A percentile compares a stretch with the other conserved stretches of the same genome.
Conservation (phyloP, 2,888 invertebrate genomes). For the Encarsia formosa region DNA sequence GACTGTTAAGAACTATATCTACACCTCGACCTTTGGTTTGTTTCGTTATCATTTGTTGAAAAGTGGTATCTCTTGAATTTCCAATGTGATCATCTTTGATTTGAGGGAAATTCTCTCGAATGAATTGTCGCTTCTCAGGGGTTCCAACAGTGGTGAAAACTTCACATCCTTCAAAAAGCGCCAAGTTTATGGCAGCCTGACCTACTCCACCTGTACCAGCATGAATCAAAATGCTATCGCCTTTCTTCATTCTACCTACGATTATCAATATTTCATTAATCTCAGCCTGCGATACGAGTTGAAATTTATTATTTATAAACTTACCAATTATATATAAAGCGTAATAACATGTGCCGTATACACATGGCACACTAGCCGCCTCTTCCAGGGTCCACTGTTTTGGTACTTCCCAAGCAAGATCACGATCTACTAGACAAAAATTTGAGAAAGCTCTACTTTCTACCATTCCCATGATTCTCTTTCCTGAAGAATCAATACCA, state of each 20-base stretch:
- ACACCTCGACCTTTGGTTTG: conserved; percentile 85
- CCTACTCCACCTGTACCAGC: conserved; percentile 61
- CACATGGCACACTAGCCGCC: conserved; percentile 64
- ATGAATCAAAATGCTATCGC: conserved; percentile 52
- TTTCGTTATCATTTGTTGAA: conserved; percentile 78
- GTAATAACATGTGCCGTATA: conserved; percentile 60
- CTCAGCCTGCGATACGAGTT: no score
- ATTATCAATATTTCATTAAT: not conserved
- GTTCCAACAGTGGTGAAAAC: conserved; percentile 62
- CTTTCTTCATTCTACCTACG: conserved; percentile 54
- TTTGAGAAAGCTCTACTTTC: conserved; percentile 53
- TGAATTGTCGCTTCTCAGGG: conserved; percentile 56
- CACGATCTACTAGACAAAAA: conserved; percentile 52
- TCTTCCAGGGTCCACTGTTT: conserved; percentile 60
- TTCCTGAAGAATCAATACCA: conserved; percentile 55
- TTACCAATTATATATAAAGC: conserved; percentile 59
- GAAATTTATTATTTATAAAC: no score
- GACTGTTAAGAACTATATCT: conserved; percentile 85
- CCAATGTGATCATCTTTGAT: conserved; percentile 68
- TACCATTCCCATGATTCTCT: conserved; percentile 50
- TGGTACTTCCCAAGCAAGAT: conserved; percentile 57
- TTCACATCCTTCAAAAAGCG: conserved; percentile 58
- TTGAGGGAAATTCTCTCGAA: conserved; percentile 56
- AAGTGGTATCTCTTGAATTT: conserved; percentile 80
- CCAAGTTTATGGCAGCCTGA: conserved; percentile 65